Evolutionary conservation across 2,113 vertebrate species (phyloP).

Genomic region (Asarcornis scutulata): DNA sequence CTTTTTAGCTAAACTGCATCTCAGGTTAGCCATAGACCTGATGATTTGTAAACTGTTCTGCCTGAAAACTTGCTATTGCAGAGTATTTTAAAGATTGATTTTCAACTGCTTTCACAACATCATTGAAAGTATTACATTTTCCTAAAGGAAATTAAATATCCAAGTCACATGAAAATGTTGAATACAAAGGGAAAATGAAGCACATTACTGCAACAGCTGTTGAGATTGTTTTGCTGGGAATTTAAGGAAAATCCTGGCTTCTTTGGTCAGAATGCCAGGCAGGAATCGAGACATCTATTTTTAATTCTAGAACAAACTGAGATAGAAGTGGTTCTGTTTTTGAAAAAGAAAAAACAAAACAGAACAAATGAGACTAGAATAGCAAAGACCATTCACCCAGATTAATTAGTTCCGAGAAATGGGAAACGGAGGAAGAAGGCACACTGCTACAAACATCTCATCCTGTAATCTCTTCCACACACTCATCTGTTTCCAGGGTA

Average conservation of each 20-base stretch:
- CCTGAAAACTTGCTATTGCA: background rate
- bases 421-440: background rate
- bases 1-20: background rate
- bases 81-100: background rate
- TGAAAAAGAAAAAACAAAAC: background rate
- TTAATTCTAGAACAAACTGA: background rate
- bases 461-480: background rate
- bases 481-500: background rate
- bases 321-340: background rate
- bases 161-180: background rate
- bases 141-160: constrained; percentile 22
- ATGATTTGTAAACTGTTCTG: background rate
- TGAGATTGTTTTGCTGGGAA: background rate
- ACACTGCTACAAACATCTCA: background rate
- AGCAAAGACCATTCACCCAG: constrained; percentile 19
- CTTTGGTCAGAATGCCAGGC: background rate
- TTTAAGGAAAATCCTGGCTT: background rate
- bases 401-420: constrained; percentile 8
- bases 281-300: background rate
- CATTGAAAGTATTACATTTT: background rate
- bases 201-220: background rate
- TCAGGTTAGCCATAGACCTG: background rate
- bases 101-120: background rate
- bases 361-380: background rate
- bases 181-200: background rate